Evolutionary conservation across 1,140 invertebrate species (phyloP).

Genomic region (Tetramorium simillimum): DNA sequence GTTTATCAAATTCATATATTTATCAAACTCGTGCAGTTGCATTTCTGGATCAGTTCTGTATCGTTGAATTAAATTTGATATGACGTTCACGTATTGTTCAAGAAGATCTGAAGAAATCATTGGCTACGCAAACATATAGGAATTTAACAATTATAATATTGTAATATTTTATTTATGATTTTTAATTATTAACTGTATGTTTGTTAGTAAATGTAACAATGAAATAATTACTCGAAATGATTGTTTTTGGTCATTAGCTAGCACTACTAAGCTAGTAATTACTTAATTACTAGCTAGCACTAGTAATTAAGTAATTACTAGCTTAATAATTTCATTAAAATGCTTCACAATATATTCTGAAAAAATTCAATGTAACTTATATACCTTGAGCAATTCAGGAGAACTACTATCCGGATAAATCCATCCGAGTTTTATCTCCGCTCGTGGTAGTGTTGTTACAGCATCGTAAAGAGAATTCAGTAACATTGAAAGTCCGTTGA

Average conservation of each 20-base stretch:
- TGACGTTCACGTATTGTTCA: slow-evolving; percentile 86
- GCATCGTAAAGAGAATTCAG: slow-evolving; percentile 90
- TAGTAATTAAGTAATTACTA: no score
- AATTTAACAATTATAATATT: slow-evolving; percentile 19
- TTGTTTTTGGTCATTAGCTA: not conserved
- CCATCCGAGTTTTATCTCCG: slow-evolving; percentile 40
- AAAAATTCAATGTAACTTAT: not conserved
- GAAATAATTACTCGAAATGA: not conserved
- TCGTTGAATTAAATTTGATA: slow-evolving; percentile 88
- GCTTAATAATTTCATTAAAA: not conserved
- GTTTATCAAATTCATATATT: slow-evolving; percentile 93
- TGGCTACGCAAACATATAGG: slow-evolving; percentile 81
- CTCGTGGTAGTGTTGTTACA: slow-evolving; percentile 86
- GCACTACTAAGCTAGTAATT: no score
- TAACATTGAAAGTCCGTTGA: slow-evolving; percentile 89
- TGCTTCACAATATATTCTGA: not conserved
- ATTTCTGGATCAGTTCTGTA: slow-evolving; percentile 90
- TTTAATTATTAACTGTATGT: not conserved
- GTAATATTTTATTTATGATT: not conserved
- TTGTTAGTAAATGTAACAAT: not conserved
- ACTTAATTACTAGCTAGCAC: no score
- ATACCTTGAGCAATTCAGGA: slow-evolving; percentile 27
- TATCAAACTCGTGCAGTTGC: slow-evolving; percentile 91
- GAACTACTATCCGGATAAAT: not conserved
- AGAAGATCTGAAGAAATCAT: slow-evolving; percentile 89